Base-by-base conservation (phyloP, 1,140 invertebrate genomes). In the Stegodyphus mimosarum region DNA sequence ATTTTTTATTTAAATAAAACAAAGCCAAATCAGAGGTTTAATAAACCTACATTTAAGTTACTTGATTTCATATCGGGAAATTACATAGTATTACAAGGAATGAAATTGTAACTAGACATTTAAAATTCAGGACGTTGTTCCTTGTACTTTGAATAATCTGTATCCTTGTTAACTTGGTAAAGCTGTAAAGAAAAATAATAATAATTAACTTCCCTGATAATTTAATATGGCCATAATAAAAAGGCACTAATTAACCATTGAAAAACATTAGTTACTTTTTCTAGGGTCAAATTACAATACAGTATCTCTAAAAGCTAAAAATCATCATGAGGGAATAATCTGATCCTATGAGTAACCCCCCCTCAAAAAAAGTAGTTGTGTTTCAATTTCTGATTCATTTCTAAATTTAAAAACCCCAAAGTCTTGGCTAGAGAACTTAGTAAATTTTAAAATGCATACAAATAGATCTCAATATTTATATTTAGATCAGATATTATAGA, bases 111-210 rank as follows among this genome's bases (percentile, higher is more conserved):
- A 7, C 13, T 67, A 60, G 15, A 15, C 63, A 10, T 18, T 81
- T 76, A 84, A 63, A 84, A 84, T 70, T 84, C 66, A 17, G 81
- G 81, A 10, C 81, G 72, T 6, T 84, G 49, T 55, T 75, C 81
- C 13, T 84, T 84, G 13, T 67, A 5, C 70, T 76, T 60, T 55
- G 48, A 17, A 64, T 74, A 60, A 60, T 60, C 55, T 60, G 5
- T 60, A 5, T 60, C 55, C 55, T 60, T 60, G 1, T 33, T 33
- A 10, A 60, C 15, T 60, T 60, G 55, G 15, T 10, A 15, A 60
- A 60, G 55, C 55, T 60, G 55, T 74, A 53, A 74, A 55, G 9
- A 53, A 74, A 74, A n/a, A 5, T 50, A 50, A 71, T 71, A 48
- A 72, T 49, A 72, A 72, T 72, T 15, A 72, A 15, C 0, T 60